phyloP scores from a whole-genome alignment of 2,113 vertebrate species.

The Syrmaticus mikado region DNA sequence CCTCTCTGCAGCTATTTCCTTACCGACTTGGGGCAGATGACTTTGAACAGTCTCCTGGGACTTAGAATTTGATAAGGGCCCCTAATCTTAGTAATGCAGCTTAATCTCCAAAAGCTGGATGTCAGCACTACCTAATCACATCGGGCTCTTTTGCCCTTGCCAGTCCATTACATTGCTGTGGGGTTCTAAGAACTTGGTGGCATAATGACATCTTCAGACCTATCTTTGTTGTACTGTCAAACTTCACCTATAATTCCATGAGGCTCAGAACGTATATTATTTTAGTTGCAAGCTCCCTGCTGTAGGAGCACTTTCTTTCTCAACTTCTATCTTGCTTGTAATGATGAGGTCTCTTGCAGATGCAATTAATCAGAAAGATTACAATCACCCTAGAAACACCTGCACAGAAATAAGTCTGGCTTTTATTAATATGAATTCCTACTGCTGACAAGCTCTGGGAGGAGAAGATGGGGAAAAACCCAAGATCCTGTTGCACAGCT shows the following conservation, averaged over 20 bases:
- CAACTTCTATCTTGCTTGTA: constrained; percentile 38
- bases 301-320: constrained; percentile 19
- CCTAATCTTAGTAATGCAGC: not conserved
- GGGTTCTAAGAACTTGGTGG: constrained; percentile 45
- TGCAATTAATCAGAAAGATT: constrained; percentile 68
- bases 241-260: not conserved
- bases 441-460: constrained; percentile 54
- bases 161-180: not conserved
- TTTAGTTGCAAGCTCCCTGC: not conserved
- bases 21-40: not conserved
- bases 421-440: constrained; percentile 70
- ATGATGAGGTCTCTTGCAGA: constrained; percentile 57
- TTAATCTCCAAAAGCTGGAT: constrained; percentile 41
- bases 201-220: constrained; percentile 38
- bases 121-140: constrained; percentile 42
- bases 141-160: not conserved
- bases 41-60: not conserved
- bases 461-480: constrained; percentile 41
- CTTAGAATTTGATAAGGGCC: constrained; percentile 2
- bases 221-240: constrained; percentile 4
- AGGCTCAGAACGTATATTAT: not conserved
- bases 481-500: constrained; percentile 67
- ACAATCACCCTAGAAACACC: constrained; percentile 68
- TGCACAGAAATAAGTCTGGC: constrained; percentile 68
- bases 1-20: constrained; percentile 23